phyloP scores from a whole-genome alignment of 2,888 invertebrate genomes.

The Eupithecia abbreviata region DNA sequence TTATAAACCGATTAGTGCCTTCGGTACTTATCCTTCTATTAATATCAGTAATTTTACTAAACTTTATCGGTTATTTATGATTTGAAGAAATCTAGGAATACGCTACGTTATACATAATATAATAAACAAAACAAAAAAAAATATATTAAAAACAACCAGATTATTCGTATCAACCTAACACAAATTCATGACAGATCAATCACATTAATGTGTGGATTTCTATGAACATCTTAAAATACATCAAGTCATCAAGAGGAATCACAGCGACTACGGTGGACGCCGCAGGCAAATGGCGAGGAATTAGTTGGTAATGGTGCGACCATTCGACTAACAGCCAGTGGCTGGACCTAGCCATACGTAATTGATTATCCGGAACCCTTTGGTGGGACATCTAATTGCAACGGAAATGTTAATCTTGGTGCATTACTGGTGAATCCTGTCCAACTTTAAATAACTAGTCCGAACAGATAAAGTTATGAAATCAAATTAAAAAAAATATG shows the following conservation, averaged over 20 bases:
- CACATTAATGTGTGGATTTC: conserved; percentile 18
- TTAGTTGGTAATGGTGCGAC: conserved; percentile 82
- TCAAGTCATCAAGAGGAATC: conserved; percentile 39
- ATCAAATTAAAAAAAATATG: background rate
- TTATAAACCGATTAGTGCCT: no score
- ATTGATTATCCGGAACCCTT: conserved; percentile 73
- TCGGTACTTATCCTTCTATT: no score
- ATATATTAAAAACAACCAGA: background rate
- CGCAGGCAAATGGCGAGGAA: conserved; percentile 83
- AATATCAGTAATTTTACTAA: background rate
- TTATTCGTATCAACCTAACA: background rate
- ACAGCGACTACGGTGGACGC: conserved; percentile 66
- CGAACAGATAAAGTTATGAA: background rate
- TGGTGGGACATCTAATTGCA: conserved; percentile 39
- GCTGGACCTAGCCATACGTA: conserved; percentile 74
- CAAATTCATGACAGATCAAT: background rate
- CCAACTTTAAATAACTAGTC: background rate
- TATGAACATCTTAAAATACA: conserved; percentile 32
- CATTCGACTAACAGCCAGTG: conserved; percentile 79
- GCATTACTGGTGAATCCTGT: background rate
- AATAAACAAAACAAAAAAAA: background rate
- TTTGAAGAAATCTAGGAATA: background rate
- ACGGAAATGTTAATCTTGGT: conserved; percentile 1
- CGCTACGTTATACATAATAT: background rate
- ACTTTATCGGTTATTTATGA: background rate